Conservation (phyloP, 2,797 vertebrate genomes). For the Enteromius thamalakanensis region DNA sequence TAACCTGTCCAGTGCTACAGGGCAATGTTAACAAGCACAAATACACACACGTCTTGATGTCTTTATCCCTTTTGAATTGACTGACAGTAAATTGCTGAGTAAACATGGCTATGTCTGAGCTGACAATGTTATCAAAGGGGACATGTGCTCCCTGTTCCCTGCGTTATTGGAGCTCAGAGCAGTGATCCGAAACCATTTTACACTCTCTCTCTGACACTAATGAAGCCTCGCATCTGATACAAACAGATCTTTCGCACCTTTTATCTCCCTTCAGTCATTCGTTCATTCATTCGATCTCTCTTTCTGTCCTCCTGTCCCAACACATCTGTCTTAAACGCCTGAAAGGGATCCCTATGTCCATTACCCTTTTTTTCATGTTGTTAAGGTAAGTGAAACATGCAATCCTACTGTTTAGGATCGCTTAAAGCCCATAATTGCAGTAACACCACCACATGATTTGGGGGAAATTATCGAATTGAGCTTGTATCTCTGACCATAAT, state of each 20-base stretch:
- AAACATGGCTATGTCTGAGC: conserved; percentile 48
- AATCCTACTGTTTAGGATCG: not conserved
- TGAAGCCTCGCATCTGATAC: conserved; percentile 35
- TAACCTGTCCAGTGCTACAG: conserved; percentile 49
- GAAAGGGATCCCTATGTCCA: conserved; percentile 17
- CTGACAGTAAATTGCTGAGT: conserved; percentile 56
- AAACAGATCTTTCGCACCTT: conserved; percentile 40
- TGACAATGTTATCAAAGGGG: conserved; percentile 50
- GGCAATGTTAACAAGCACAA: conserved; percentile 45
- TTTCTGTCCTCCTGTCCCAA: conserved; percentile 10
- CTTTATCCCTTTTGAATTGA: conserved; percentile 53
- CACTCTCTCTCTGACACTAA: conserved; percentile 38
- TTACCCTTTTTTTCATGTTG: not conserved
- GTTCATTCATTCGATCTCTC: conserved; percentile 25
- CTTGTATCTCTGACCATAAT: not conserved
- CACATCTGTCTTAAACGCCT: conserved; percentile 20
- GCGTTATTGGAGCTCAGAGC: conserved; percentile 32
- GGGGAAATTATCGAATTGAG: not conserved
- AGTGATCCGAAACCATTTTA: conserved; percentile 42
- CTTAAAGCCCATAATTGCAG: conserved; percentile 24
- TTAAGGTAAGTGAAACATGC: conserved; percentile 7
- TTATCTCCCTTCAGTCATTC: conserved; percentile 41
- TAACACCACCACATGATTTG: not conserved
- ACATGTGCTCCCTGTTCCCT: conserved; percentile 33
- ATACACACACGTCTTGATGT: conserved; percentile 41